A percentile compares a stretch with the other conserved stretches of the same genome.
These are phyloP conservation scores for Megatriorchis doriae DNA, from an alignment of 2,113 vertebrate species.

Conservation along the genomic window DNA sequence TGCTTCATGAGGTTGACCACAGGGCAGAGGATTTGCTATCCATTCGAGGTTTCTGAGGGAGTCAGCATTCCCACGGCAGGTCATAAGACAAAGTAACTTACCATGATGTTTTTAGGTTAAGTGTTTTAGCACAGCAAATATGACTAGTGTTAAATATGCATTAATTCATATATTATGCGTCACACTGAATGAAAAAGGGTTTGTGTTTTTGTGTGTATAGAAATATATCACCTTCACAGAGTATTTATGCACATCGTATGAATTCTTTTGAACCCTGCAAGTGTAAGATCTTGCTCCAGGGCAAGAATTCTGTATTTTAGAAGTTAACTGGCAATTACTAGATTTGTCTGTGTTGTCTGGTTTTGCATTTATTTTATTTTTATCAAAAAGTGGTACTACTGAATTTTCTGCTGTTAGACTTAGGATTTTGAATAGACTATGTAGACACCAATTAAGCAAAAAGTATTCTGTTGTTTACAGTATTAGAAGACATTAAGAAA, in stretches of 20 bases:
- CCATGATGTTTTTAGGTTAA: slow-evolving; percentile 64
- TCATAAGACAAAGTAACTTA: slow-evolving; percentile 73
- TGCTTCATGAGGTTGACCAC: slow-evolving; percentile 83
- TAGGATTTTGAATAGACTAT: not conserved
- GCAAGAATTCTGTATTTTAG: not conserved
- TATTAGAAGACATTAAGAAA: not conserved
- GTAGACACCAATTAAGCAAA: not conserved
- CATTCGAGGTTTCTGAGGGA: slow-evolving; percentile 72
- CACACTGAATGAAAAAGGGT: not conserved
- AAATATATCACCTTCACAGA: not conserved
- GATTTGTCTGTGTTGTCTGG: not conserved
- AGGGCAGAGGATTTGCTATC: slow-evolving; percentile 81
- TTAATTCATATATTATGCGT: not conserved
- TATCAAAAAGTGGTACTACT: not conserved
- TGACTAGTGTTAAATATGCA: slow-evolving; percentile 28
- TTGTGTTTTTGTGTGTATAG: not conserved
- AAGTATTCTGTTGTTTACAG: not conserved
- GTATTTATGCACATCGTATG: not conserved
- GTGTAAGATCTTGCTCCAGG: not conserved
- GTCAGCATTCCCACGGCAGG: slow-evolving; percentile 70
- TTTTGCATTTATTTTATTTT: not conserved
- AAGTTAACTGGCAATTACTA: not conserved
- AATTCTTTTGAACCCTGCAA: not conserved
- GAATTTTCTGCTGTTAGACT: not conserved
- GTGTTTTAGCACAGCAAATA: slow-evolving; percentile 55